Conservation (phyloP, 1,140 invertebrate genomes). For the Pteromalus puparum region DNA sequence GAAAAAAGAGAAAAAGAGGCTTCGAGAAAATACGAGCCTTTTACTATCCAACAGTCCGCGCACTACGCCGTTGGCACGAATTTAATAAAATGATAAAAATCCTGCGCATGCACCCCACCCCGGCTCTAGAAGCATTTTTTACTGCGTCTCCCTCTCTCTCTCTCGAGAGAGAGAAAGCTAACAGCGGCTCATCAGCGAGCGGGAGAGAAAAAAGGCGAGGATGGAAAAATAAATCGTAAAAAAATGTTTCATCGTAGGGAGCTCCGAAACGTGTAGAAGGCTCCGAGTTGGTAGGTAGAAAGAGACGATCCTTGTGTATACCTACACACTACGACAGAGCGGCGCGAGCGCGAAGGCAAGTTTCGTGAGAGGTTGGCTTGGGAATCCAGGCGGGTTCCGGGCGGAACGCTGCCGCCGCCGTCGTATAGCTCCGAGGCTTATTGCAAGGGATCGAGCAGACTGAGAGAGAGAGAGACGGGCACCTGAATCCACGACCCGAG, state of each 20-base stretch:
- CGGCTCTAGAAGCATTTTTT: not conserved
- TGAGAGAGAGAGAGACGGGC: conserved; percentile 34
- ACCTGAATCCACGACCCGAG: conserved; percentile 18
- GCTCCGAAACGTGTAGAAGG: not conserved
- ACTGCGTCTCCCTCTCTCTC: not conserved
- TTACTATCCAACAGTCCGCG: too few relatives aligned
- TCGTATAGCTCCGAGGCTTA: conserved; percentile 39
- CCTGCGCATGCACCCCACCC: too few relatives aligned
- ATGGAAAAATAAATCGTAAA: not conserved
- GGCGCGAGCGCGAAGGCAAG: not conserved
- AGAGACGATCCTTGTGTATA: not conserved
- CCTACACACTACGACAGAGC: not conserved
- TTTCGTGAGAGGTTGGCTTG: conserved; percentile 39
- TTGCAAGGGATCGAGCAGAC: conserved; percentile 28
- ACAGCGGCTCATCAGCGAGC: not conserved
- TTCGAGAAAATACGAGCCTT: not conserved
- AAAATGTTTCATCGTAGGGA: conserved; percentile 3
- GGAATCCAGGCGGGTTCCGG: conserved; percentile 47
- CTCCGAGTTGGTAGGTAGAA: not conserved
- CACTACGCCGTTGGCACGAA: not conserved
- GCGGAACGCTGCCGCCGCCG: not conserved
- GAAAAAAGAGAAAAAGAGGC: not conserved
- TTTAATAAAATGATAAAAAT: conserved; percentile 6
- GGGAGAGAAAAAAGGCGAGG: not conserved
- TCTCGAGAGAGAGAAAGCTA: not conserved